Conservation (phyloP, 23 tunicate species). For the Phallusia fumigata region DNA sequence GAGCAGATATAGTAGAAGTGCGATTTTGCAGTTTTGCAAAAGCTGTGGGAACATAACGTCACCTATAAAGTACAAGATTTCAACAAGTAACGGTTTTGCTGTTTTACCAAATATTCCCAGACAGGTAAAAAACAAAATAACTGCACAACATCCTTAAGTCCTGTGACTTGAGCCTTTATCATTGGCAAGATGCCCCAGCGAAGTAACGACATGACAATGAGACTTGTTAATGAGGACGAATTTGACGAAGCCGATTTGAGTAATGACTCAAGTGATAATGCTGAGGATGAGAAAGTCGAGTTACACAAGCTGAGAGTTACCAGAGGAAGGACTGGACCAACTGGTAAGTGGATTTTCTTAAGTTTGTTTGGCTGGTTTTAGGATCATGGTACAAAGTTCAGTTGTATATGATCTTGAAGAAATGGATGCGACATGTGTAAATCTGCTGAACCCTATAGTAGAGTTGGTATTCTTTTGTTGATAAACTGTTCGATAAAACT, state of each 20-base stretch:
- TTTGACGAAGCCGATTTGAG: slow-evolving; percentile 54
- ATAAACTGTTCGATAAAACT: no score
- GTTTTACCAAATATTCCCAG: no score
- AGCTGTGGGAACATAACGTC: no score
- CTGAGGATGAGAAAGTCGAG: slow-evolving; percentile 16
- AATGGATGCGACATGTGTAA: no score
- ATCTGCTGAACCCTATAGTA: no score
- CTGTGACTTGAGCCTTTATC: neutral
- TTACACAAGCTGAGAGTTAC: slow-evolving; percentile 36
- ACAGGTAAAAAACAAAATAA: no score
- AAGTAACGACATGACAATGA: slow-evolving; percentile 25
- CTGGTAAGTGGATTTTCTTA: slow-evolving; percentile 18
- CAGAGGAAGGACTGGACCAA: slow-evolving; percentile 12
- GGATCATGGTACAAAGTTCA: neutral
- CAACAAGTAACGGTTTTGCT: no score
- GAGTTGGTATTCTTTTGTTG: no score
- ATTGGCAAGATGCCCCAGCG: neutral
- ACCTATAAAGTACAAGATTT: no score
- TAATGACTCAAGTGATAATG: slow-evolving; percentile 14
- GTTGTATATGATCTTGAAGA: neutral
- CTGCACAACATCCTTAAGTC: no score
- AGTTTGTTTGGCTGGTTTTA: neutral
- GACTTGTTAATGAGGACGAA: slow-evolving; percentile 37
- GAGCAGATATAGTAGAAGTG: no score
- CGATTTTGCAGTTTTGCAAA: no score